phyloP scores from a whole-genome alignment of 2,113 vertebrate species.

The Acanthochromis polyacanthus region DNA sequence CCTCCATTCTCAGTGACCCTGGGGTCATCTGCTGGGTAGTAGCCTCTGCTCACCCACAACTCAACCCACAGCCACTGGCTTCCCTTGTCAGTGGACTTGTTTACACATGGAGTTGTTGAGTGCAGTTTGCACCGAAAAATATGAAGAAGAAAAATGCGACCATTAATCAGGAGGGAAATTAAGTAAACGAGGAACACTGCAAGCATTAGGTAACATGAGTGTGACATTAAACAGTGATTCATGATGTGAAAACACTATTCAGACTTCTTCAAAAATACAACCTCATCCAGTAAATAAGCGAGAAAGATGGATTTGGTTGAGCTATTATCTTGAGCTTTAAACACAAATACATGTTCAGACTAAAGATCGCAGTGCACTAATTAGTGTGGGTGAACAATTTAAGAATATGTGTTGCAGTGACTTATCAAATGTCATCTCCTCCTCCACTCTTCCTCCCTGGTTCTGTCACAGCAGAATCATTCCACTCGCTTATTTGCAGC shows the following conservation, averaged over 20 bases:
- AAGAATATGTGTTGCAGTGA: constrained; percentile 6
- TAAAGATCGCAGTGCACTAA: not conserved
- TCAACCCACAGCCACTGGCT: constrained; percentile 18
- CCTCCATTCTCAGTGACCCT: constrained; percentile 52
- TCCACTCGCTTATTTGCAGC: constrained; percentile 53
- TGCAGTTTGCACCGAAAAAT: constrained; percentile 23
- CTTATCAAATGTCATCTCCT: constrained; percentile 29
- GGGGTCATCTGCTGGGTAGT: constrained; percentile 63
- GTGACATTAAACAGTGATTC: constrained; percentile 7
- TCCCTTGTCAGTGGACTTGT: constrained; percentile 44
- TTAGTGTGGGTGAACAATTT: not conserved
- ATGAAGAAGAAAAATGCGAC: constrained; percentile 9
- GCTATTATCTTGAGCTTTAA: not conserved
- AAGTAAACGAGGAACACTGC: constrained; percentile 3
- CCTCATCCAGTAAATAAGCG: not conserved
- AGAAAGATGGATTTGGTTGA: not conserved
- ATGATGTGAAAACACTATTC: not conserved
- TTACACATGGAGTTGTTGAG: constrained; percentile 39
- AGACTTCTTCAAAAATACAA: constrained; percentile 9
- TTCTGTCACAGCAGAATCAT: constrained; percentile 33
- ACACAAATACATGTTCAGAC: not conserved
- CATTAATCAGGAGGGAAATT: constrained; percentile 41
- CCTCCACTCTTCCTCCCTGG: constrained; percentile 1
- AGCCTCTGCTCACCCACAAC: constrained; percentile 52
- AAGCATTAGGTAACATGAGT: not conserved